These are phyloP conservation scores for Telenomus remus DNA, from an alignment of 1,140 invertebrate genomes.

Conservation along the genomic window DNA sequence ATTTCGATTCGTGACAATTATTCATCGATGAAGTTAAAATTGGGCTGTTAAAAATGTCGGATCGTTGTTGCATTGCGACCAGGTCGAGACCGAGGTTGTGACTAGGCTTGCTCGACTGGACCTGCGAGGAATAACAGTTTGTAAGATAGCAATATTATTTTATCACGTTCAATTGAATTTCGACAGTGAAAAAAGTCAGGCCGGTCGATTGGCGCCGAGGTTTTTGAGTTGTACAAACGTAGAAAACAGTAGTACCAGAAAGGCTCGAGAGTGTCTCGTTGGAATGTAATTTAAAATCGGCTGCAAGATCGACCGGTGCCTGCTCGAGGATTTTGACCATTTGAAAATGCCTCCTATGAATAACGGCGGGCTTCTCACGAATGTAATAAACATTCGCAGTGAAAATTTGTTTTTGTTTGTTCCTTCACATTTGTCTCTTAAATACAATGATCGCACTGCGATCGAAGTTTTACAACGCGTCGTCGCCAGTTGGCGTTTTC, in stretches of 20 bases:
- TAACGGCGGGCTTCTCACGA: conserved; percentile 42
- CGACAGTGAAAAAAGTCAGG: no score
- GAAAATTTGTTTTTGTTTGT: conserved; percentile 4
- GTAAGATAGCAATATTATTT: conserved; percentile 9
- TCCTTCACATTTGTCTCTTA: conserved; percentile 24
- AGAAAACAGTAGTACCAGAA: neutral
- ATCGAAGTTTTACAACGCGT: conserved; percentile 37
- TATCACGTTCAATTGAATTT: conserved; percentile 23
- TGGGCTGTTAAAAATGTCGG: neutral
- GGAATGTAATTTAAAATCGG: neutral
- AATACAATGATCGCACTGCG: conserved; percentile 55
- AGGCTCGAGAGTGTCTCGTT: neutral
- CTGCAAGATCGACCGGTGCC: neutral
- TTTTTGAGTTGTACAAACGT: neutral
- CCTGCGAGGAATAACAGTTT: conserved; percentile 14
- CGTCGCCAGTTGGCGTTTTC: conserved; percentile 11
- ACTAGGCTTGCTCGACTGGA: conserved; percentile 19
- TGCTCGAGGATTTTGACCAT: conserved; percentile 1
- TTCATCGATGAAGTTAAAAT: no score
- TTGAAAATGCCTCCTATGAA: conserved; percentile 48
- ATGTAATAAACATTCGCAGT: conserved; percentile 51
- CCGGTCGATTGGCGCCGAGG: no score
- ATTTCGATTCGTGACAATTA: no score
- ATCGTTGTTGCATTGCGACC: conserved; percentile 4
- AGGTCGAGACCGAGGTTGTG: conserved; percentile 4